Evolutionary conservation across 2,797 vertebrate species (phyloP).

Genomic region (Poecile montanus): DNA sequence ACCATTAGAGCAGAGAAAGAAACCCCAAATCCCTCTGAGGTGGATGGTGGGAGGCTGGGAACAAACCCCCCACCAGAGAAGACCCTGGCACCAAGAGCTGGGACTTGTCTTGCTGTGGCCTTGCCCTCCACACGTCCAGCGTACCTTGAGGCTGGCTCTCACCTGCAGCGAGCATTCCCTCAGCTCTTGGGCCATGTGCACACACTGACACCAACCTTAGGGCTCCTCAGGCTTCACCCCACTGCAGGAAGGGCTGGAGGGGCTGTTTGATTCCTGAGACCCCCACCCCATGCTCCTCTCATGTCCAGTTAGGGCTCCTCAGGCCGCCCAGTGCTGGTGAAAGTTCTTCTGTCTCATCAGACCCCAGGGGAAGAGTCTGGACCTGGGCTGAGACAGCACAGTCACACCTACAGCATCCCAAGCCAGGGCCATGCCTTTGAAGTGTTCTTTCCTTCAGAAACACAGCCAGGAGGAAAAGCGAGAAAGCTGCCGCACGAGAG

Average conservation of each 20-base stretch:
- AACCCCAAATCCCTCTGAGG: background rate
- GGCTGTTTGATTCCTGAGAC: background rate
- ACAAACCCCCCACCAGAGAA: background rate
- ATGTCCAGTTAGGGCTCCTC: background rate
- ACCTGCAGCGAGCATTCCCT: background rate
- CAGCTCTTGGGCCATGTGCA: background rate
- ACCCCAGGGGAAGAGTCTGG: background rate
- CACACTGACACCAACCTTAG: accelerated
- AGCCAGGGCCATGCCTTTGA: conserved; percentile 10
- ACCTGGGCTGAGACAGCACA: background rate
- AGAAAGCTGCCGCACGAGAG: conserved; percentile 47
- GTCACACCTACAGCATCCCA: conserved; percentile 22
- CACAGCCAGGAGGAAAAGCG: conserved; percentile 41
- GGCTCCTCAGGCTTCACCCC: background rate
- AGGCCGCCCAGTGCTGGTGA: background rate
- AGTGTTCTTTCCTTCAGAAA: conserved; percentile 41
- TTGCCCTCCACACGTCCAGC: background rate
- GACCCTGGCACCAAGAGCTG: background rate
- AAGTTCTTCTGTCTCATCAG: background rate
- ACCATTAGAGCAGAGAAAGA: background rate
- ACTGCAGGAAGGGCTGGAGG: background rate
- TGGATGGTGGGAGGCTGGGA: background rate
- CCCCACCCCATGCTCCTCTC: background rate
- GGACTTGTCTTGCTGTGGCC: background rate
- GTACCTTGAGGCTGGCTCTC: background rate